Evolutionary conservation across 1,140 invertebrate species (phyloP), one percentile per base, ranked within the genome.

Genomic region (Eupristina koningsbergeri): DNA sequence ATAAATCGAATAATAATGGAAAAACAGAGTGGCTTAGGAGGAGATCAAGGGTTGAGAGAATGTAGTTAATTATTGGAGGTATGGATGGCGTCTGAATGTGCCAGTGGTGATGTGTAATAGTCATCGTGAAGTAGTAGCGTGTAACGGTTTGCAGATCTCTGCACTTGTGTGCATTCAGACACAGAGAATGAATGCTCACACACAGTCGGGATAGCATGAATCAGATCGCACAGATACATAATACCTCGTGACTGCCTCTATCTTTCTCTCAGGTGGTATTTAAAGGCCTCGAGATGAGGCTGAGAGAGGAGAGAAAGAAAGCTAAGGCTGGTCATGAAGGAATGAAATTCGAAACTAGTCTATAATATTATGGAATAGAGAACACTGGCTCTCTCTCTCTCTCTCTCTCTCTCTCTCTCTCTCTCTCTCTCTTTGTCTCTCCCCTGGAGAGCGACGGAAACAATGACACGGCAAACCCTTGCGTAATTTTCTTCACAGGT

Each of bases 321-420:
- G 19, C 13, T 19, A 19, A 6, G 58, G 11, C 6, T 50, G 13
- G 34, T 75, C 53, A 74, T 74, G 69, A 63, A 34, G 69, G 36
- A 81, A 81, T 74, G 80, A 74, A 63, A 75, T 81, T 75, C 69
- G 69, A 81, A 71, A 63, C 69, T 47, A 58, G 53, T 36, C 50
- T 81, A 36, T 13, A 15, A n/a, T 69, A 61, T 71, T 53, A 80
- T 80, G 50, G 53, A 80, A 80, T 9, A 53, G 39, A 58, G n/a
- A 39, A n/a, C n/a, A 77, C 58, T 41, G 19, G 19, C 39, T 63
- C 31, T 61, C 5, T 17, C 47, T 39, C 53, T 61, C n/a, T 61
- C 6, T 36, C 53, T 61, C n/a, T 61, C 6, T 36, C 3, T 17
- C 47, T 39, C 61, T 63, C 22, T 76, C 3, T 17, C 47, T 39